Conservation (phyloP, 2,797 vertebrate species). For the Leontocebus nigricollis region DNA sequence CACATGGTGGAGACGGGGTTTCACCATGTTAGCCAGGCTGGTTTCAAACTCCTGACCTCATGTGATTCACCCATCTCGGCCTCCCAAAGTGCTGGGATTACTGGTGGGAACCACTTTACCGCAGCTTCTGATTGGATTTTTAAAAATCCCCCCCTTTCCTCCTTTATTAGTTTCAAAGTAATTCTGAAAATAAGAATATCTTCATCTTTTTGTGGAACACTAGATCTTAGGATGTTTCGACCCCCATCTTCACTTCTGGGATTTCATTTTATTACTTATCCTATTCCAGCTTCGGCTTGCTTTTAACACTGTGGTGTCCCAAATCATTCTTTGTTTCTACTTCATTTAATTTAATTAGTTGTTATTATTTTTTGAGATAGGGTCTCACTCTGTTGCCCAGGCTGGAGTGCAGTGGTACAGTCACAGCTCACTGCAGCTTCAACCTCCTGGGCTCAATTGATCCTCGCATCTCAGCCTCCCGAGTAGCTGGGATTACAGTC, state of each 20-base stretch:
- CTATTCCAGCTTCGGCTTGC: not conserved
- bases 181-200: not conserved
- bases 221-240: not conserved
- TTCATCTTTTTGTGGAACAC: not conserved
- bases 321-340: not conserved
- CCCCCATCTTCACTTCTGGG: not conserved
- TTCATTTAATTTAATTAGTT: not conserved
- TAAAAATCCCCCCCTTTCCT: not conserved
- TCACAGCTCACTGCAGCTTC: not conserved
- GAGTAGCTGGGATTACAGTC: not conserved
- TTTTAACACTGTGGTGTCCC: not conserved
- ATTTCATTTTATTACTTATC: not conserved
- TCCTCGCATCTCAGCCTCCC: not conserved
- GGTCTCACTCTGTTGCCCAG: not conserved
- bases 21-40: not conserved
- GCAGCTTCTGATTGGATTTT: not conserved
- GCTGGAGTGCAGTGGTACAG: not conserved
- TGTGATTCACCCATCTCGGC: not conserved
- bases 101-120: too few relatives aligned
- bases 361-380: not conserved
- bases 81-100: too few relatives aligned
- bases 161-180: not conserved
- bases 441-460: not conserved
- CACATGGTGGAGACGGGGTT: fast-evolving
- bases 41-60: not conserved